A percentile compares a stretch with the other conserved stretches of the same genome.
These are phyloP conservation scores for Corythornis cristatus DNA, from an alignment of 2,113 vertebrate species.

Conservation along the genomic window DNA sequence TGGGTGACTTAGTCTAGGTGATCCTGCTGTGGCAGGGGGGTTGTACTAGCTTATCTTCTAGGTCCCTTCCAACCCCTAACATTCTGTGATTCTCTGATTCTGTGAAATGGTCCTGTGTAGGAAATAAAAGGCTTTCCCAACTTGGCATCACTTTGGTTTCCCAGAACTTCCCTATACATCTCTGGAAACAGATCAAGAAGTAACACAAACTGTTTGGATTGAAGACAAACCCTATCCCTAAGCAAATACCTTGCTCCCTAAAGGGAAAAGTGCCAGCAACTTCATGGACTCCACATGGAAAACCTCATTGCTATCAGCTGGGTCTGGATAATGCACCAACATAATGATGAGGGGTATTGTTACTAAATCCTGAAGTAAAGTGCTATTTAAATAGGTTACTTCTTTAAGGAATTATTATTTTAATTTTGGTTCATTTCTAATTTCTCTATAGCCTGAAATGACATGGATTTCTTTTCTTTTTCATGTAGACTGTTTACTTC, in stretches of 20 bases:
- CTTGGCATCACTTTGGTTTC: neutral
- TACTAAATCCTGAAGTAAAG: neutral
- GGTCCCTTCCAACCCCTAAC: too few species aligned
- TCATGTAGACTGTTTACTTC: neutral
- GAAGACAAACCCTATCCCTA: neutral
- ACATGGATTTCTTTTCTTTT: neutral
- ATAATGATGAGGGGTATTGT: accelerated
- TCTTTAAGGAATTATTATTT: neutral
- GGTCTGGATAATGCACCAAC: neutral
- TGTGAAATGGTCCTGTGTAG: neutral
- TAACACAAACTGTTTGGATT: neutral
- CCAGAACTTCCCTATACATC: neutral
- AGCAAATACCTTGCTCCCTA: neutral
- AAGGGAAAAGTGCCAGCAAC: neutral
- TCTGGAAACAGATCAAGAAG: neutral
- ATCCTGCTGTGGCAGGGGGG: too few species aligned
- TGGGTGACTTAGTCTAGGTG: too few species aligned
- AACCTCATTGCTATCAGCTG: accelerated
- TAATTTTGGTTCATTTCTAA: neutral
- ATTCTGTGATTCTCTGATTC: too few species aligned
- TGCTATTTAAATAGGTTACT: neutral
- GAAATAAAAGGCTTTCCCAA: neutral
- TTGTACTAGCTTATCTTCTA: too few species aligned
- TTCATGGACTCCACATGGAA: neutral
- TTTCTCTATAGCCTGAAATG: neutral